phyloP scores from a whole-genome alignment of 2,888 invertebrate species.

The Itoplectis maculator region DNA sequence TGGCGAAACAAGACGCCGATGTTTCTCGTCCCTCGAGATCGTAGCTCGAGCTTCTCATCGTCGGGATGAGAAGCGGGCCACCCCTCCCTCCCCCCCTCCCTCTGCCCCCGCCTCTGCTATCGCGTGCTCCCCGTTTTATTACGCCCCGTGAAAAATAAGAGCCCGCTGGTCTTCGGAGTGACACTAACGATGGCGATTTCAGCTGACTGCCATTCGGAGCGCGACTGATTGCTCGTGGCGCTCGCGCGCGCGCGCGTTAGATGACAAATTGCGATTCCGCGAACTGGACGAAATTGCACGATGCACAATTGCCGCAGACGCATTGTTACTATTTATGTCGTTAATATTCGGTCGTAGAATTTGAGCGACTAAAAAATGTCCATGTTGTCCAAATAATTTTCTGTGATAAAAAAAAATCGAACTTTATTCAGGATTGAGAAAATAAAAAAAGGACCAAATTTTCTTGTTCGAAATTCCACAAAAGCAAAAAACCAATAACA shows the following conservation, averaged over 20 bases:
- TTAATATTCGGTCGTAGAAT: neutral
- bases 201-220: constrained; percentile 12
- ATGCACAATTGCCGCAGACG: neutral
- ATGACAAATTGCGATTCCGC: constrained; percentile 27
- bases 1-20: neutral
- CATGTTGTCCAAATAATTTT: too few species aligned
- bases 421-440: too few species aligned
- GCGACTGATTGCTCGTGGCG: constrained; percentile 15
- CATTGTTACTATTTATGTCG: neutral
- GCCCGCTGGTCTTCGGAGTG: constrained; percentile 2
- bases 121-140: neutral
- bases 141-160: neutral
- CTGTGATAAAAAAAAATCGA: too few species aligned
- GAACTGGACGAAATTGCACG: neutral
- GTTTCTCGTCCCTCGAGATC: constrained; percentile 1
- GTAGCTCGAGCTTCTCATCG: neutral
- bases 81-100: too few species aligned
- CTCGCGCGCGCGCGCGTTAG: neutral
- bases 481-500: neutral
- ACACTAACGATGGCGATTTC: constrained; percentile 20
- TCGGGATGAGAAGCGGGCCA: too few species aligned
- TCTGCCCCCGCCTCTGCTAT: neutral
- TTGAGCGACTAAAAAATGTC: neutral
- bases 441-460: too few species aligned
- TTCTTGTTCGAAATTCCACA: neutral